A percentile compares a stretch with the other conserved stretches of the same genome.
Conservation (phyloP, 1,140 invertebrate genomes). For the Ganaspis sp. region DNA sequence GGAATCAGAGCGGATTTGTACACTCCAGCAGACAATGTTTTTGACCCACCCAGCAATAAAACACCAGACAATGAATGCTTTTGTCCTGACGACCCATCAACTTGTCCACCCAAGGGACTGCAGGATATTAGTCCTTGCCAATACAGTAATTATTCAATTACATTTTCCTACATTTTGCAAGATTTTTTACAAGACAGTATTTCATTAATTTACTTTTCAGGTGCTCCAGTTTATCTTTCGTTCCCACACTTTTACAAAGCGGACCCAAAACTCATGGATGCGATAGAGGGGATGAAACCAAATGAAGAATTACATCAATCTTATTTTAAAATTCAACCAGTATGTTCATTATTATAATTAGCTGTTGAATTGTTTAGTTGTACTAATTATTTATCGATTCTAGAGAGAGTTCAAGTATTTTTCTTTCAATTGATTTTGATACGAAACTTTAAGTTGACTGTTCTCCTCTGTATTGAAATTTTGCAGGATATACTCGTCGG, state of each 20-base stretch:
- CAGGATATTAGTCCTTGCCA: conserved; percentile 92
- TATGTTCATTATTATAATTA: conserved; percentile 73
- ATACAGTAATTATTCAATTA: conserved; percentile 80
- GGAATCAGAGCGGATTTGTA: conserved; percentile 84
- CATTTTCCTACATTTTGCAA: no score
- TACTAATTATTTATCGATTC: no score
- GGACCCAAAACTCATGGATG: conserved; percentile 83
- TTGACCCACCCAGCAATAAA: conserved; percentile 80
- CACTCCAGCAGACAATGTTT: conserved; percentile 82
- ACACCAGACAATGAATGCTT: conserved; percentile 88
- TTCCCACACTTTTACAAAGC: conserved; percentile 93
- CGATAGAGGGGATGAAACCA: conserved; percentile 86
- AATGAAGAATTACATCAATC: conserved; percentile 84
- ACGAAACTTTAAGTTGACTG: no score
- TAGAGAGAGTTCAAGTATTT: no score
- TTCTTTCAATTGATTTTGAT: no score
- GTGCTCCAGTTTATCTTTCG: conserved; percentile 90
- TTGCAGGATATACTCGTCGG: no score
- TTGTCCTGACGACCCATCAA: conserved; percentile 81
- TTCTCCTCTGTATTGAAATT: no score
- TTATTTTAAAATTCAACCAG: conserved; percentile 91
- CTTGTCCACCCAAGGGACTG: conserved; percentile 84
- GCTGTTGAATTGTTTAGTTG: no score
- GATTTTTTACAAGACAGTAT: no score
- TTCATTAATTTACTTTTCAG: conserved; percentile 74